Base-by-base conservation (phyloP, 1,140 invertebrate species). In the Chironomus tepperi region DNA sequence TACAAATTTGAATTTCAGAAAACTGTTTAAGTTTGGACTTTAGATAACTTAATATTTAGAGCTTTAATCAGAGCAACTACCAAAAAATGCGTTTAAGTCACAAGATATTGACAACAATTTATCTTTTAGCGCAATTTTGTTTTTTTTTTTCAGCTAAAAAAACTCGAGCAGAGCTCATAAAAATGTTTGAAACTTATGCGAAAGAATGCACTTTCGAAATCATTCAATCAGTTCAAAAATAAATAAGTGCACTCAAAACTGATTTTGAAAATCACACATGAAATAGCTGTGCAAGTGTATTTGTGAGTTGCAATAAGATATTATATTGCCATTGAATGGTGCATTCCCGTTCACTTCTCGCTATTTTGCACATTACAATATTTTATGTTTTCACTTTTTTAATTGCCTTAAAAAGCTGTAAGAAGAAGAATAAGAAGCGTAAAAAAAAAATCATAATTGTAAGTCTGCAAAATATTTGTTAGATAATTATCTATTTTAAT, bases 191-290 rank as follows among this genome's bases (percentile, higher is more conserved):
- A 34, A 34, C 24, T 34, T 34, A 34, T 34, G 24, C 24, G 8
- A 21, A 70, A 70, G 65, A 70, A 70, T 70, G 65, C 65, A 70
- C 65, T 70, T 70, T 70, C 65, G 65, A 70, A 70, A 70, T 70
- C 65, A 70, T 70, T 70, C 65, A 70, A 70, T 70, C 65, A 70
- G 65, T n/a, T 57, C n/a, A 12, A 34, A 34, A 34, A 1, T n/a
- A 7, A n/a, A 57, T 12, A 57, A 57, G 8, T 57, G 9, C 47
- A 57, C n/a, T 57, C 9, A 10, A 57, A 57, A 57, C 47, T 70
- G 16, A 21, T 70, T 21, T 70, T 70, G 15, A 70, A 18, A 70
- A 70, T 70, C 65, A 21, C 16, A 70, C 65, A 70, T 57, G n/a
- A n/a, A n/a, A 12, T n/a, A 34, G 24, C 24, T 34, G n/a, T n/a